Base-by-base conservation (phyloP, 2,888 invertebrate species). In the Aphidius colemani region DNA sequence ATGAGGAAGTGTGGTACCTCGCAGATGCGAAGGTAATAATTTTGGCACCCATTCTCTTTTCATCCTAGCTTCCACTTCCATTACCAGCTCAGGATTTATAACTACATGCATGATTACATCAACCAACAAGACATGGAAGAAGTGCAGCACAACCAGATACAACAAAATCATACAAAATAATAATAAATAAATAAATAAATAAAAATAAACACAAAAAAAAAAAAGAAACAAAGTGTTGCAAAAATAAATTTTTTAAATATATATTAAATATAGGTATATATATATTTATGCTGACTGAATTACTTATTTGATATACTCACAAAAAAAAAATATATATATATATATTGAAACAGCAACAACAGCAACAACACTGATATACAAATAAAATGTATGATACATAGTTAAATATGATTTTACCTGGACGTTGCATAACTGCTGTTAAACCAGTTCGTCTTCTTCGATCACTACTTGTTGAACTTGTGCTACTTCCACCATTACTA, bases 51-150 rank as follows among this genome's bases (percentile, higher is more conserved):
- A 80, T 71, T 77, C 77, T 75, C 86, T 84, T 80, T 91, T 91
- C 94, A 94, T 94, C 80, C 94, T 88, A 74, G 90, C 90, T 84
- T 94, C 94, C 72, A 94, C 94, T 81, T 94, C 94, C 88, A 92
- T 90, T 73, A 93, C 91, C 83, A 94, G 86, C 83, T 94, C 93
- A 70, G 93, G 93, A 82, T 93, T 92, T 85, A 94, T 93, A 78
- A 93, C 94, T 94, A 87, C 83, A 78, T 79, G 81, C 76, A 75
- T 67, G 63, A 69, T 65, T 68, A 46, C 65, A 67, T 75, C 74
- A 76, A 75, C 76, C 76, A 78, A 78, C 72, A 73, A 72, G 71
- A 72, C 71, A 76, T 72, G 75, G 78, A 69, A 55, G 44, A 55
- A 75, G 79, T 78, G 79, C 78, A 77, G 78, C 30, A 30, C 30